Evolutionary conservation across 2,888 invertebrate species (phyloP).

Genomic region (Pachymerium ferrugineum): DNA sequence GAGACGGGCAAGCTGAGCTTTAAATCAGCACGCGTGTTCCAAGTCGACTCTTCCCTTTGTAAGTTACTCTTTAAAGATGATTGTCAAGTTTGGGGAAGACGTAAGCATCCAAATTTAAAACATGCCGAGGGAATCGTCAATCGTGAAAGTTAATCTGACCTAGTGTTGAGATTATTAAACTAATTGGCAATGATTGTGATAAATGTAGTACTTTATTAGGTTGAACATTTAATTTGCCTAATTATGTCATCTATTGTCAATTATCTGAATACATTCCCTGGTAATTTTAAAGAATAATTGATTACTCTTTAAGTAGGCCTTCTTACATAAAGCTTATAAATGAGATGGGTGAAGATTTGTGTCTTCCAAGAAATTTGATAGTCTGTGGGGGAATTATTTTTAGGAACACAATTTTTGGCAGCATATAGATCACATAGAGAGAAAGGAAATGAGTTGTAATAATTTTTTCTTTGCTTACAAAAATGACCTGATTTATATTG

Average conservation of each 20-base stretch:
- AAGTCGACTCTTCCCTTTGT: neutral
- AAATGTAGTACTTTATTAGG: too few relatives aligned
- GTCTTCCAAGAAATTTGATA: slow-evolving; percentile 2
- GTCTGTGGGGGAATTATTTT: neutral
- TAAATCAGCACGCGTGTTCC: neutral
- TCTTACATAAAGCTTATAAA: neutral
- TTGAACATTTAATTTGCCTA: neutral
- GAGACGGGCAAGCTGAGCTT: slow-evolving; percentile 9
- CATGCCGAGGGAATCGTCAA: neutral
- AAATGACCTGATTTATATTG: slow-evolving; percentile 15
- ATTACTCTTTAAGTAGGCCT: neutral
- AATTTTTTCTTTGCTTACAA: neutral
- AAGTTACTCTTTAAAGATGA: too few relatives aligned
- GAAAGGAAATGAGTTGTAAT: too few relatives aligned
- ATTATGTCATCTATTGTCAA: neutral
- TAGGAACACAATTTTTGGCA: neutral
- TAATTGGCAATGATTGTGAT: too few relatives aligned
- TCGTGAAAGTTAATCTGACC: neutral
- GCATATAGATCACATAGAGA: neutral
- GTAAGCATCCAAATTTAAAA: neutral
- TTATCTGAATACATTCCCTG: neutral
- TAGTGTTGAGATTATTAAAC: too few relatives aligned
- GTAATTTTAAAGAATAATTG: neutral
- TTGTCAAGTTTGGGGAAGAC: neutral
- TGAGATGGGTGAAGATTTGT: neutral